These are phyloP conservation scores for Prunella strophiata DNA, from an alignment of 2,797 vertebrate genomes.

Conservation along the genomic window DNA sequence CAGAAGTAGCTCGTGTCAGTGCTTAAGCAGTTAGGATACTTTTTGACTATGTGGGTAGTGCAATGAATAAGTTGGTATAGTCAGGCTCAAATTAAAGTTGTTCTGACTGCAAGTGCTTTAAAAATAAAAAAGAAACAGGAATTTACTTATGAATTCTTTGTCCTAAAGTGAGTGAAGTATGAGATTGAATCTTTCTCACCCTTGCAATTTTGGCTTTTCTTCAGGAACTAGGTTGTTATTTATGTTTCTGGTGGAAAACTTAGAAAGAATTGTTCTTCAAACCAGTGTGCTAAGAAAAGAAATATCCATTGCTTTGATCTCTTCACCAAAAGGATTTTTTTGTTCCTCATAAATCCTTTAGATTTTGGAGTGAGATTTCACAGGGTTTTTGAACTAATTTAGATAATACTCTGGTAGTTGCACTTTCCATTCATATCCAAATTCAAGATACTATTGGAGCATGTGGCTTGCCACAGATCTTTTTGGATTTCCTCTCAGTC, in stretches of 20 bases:
- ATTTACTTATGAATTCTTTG: background rate
- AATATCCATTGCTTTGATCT: background rate
- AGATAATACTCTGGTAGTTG: background rate
- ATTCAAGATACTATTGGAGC: background rate
- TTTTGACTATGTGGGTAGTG: background rate
- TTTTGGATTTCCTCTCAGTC: background rate
- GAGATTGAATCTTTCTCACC: background rate
- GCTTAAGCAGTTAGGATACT: background rate
- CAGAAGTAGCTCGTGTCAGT: background rate
- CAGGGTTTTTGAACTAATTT: background rate
- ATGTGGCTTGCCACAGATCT: background rate
- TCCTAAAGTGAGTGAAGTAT: background rate
- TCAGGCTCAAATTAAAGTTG: background rate
- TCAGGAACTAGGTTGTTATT: background rate
- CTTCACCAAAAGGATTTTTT: background rate
- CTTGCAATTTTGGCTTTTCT: background rate
- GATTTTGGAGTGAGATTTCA: background rate
- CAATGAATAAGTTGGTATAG: background rate
- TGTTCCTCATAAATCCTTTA: background rate
- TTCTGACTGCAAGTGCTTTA: background rate
- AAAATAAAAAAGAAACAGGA: background rate
- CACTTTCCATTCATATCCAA: background rate
- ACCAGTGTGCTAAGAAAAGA: background rate
- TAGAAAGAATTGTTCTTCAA: background rate
- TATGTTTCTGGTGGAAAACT: background rate